Conservation (phyloP, 2,113 vertebrate genomes). For the Tyrannus savana region DNA sequence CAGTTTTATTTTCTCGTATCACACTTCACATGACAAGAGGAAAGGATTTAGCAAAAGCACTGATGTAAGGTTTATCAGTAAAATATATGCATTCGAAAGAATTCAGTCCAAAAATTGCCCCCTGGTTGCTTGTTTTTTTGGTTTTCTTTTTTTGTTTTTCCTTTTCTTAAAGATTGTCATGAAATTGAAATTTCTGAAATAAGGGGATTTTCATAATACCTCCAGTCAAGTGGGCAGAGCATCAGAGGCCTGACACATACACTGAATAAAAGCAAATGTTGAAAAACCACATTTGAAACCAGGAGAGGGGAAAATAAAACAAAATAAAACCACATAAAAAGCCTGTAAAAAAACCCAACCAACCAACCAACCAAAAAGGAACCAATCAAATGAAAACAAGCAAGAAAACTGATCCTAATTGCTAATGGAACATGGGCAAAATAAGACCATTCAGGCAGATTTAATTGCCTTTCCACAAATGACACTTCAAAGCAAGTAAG, state of each 20-base stretch:
- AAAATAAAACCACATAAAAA: background rate
- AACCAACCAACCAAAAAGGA: background rate
- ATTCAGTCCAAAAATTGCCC: background rate
- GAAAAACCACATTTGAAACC: background rate
- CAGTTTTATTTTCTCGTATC: background rate
- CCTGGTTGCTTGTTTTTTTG: no score
- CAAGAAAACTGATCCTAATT: background rate
- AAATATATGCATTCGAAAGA: background rate
- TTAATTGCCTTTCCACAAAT: conserved; percentile 28
- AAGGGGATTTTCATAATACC: background rate
- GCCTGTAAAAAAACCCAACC: background rate
- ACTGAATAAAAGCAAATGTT: background rate
- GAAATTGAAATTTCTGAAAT: background rate
- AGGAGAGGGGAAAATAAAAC: background rate
- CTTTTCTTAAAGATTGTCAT: background rate
- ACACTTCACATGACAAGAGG: background rate
- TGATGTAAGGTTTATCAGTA: background rate
- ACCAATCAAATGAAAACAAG: background rate
- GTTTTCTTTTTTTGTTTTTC: background rate
- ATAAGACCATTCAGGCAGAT: background rate
- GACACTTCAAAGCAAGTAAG: background rate
- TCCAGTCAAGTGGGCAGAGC: background rate
- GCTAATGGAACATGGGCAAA: background rate
- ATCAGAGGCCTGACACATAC: background rate
- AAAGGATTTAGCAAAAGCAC: background rate